A percentile compares a stretch with the other conserved stretches of the same genome.
phyloP scores from a whole-genome alignment of 2,113 vertebrate genomes.

The Aphelocoma coerulescens region DNA sequence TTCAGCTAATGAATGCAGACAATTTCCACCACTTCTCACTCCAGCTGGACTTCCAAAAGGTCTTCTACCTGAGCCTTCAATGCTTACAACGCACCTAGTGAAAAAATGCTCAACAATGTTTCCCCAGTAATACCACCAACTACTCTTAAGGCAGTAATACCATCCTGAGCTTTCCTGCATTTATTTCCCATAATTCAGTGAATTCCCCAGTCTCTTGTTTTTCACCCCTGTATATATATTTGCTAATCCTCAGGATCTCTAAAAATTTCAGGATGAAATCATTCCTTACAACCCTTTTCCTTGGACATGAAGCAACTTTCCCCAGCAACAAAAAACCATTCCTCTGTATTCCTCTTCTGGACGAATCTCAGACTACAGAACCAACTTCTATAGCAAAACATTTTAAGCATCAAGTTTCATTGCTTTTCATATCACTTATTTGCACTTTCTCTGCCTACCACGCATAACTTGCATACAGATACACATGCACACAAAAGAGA shows the following conservation, averaged over 20 bases:
- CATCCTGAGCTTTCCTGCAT: neutral
- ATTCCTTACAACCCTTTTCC: neutral
- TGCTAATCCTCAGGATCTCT: neutral
- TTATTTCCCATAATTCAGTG: neutral
- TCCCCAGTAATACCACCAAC: neutral
- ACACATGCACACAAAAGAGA: neutral
- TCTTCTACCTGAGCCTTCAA: neutral
- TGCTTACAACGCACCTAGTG: neutral
- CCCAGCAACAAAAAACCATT: neutral
- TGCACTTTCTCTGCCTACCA: neutral
- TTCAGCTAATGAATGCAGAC: neutral
- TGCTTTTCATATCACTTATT: neutral
- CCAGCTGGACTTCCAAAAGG: neutral
- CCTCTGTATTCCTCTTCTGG: neutral
- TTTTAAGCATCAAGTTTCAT: neutral
- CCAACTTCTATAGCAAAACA: neutral
- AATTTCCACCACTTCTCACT: neutral
- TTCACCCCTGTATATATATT: neutral
- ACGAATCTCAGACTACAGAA: neutral
- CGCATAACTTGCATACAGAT: neutral
- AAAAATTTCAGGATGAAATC: neutral
- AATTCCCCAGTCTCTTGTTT: neutral
- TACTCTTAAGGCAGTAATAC: neutral
- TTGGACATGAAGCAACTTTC: neutral
- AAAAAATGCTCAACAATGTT: neutral